Base-by-base conservation (phyloP, 1,140 invertebrate species). In the Drosophila asahinai region DNA sequence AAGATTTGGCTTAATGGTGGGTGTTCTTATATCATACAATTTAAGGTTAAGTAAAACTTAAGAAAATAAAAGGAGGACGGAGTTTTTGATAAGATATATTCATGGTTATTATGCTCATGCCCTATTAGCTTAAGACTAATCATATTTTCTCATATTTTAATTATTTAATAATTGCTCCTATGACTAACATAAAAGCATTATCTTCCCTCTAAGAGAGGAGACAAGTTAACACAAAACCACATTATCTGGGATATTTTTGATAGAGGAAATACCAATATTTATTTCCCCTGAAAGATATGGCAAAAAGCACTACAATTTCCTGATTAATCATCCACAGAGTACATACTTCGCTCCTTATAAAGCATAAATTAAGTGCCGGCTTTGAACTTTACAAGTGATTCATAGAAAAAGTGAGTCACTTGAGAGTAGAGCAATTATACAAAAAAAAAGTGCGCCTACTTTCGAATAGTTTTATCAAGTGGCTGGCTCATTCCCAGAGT, bases 361-460 rank as follows among this genome's bases (percentile, higher is more conserved):
- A 17, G 51, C 17, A 42, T 47, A 43, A 33, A 60, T 33, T 27
- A 51, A 49, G 19, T 70, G 36, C 36, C 7, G 22, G 8, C 70
- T 42, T 38, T 30, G 45, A 72, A 51, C 67, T 73, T 52, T 61
- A 38, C 22, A 17, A 52, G 12, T 61, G 54, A 70, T 3, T 70
- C 63, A 70, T 2, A 6, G 8, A 15, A 27, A 2, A 15, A 6
- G n/a, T 73, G 66, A 73, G 67, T 73, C 70, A 73, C 27, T 22
- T 36, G 9, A 36, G 33, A 36, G 33, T 11, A 4, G 15, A 36
- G 17, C 27, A 68, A 40, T 49, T 27, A 33, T 15, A 27, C 3
- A 9, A 19, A 52, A 33, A 52, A 33, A 54, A 54, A 11, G 7
- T 11, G 12, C 14, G 5, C 1, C 12, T 6, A 60, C 70, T 72